These are phyloP conservation scores for Sebastes taczanowskii DNA, from an alignment of 2,797 vertebrate species.

Conservation along the genomic window DNA sequence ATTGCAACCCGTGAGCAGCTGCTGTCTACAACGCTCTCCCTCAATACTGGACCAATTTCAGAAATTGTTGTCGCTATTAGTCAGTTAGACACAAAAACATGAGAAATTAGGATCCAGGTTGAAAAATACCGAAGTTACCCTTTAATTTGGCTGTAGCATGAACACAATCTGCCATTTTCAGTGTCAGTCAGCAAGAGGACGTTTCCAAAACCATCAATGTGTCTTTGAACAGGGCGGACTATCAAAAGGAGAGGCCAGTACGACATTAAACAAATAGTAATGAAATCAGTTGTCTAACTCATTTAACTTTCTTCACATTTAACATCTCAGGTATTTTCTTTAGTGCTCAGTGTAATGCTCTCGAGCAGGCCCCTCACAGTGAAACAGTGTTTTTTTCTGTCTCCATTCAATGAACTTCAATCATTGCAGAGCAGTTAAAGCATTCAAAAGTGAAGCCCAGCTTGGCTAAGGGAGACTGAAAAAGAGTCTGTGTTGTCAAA, in stretches of 20 bases:
- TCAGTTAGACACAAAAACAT: neutral
- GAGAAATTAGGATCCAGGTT: neutral
- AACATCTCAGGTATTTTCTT: constrained; percentile 30
- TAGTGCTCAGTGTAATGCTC: constrained; percentile 6
- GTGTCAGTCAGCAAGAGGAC: neutral
- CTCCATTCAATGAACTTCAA: constrained; percentile 22
- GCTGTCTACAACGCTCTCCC: too few species aligned
- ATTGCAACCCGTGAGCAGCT: neutral
- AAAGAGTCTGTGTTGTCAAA: constrained; percentile 12
- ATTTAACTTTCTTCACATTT: constrained; percentile 11
- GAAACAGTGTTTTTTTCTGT: constrained; percentile 6
- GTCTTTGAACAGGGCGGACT: neutral
- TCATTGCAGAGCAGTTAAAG: constrained; percentile 18
- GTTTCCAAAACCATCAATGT: neutral
- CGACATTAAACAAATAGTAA: neutral
- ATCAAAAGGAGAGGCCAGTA: neutral
- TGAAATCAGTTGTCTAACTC: neutral
- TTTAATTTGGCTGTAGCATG: neutral
- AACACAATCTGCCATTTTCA: neutral
- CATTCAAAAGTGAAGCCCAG: constrained; percentile 13
- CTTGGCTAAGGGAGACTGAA: constrained; percentile 1
- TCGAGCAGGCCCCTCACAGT: constrained; percentile 8
- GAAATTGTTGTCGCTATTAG: neutral
- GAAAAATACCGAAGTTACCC: neutral
- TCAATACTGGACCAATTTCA: neutral